These are phyloP conservation scores for Psilopogon haemacephalus DNA, from an alignment of 2,113 vertebrate species.

Conservation along the genomic window DNA sequence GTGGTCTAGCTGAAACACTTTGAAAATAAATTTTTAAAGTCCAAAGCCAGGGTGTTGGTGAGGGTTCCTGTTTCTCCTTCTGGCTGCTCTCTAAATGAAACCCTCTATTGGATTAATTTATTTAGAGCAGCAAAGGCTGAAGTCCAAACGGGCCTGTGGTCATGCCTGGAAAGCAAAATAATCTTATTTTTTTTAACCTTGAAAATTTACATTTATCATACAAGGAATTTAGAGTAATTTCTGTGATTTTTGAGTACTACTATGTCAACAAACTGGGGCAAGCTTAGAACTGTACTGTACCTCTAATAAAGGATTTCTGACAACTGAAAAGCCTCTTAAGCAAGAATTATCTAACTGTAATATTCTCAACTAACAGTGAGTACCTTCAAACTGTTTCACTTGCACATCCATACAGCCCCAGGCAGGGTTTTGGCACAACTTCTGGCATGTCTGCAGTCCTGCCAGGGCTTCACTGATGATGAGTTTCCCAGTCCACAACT, in stretches of 20 bases:
- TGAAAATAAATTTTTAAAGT: background rate
- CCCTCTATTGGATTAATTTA: background rate
- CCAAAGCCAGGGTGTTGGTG: background rate
- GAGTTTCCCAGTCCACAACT: background rate
- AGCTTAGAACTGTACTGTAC: background rate
- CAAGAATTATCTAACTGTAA: background rate
- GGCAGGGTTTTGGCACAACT: background rate
- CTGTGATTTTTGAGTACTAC: background rate
- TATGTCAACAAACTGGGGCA: background rate
- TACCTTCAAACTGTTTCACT: background rate
- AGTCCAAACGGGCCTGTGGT: background rate
- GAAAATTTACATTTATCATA: background rate
- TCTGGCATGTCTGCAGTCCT: background rate
- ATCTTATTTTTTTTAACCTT: background rate
- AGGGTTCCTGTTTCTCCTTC: background rate
- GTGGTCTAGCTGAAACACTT: background rate
- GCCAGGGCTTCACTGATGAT: background rate
- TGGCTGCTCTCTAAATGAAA: conserved; percentile 16
- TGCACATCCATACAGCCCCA: background rate
- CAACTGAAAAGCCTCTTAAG: background rate
- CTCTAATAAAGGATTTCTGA: background rate
- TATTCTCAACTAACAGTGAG: background rate
- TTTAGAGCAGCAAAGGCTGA: background rate
- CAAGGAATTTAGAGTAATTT: background rate
- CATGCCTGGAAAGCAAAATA: background rate